Base-by-base conservation (phyloP, 2,888 invertebrate species). In the Tenthredo amoena region DNA sequence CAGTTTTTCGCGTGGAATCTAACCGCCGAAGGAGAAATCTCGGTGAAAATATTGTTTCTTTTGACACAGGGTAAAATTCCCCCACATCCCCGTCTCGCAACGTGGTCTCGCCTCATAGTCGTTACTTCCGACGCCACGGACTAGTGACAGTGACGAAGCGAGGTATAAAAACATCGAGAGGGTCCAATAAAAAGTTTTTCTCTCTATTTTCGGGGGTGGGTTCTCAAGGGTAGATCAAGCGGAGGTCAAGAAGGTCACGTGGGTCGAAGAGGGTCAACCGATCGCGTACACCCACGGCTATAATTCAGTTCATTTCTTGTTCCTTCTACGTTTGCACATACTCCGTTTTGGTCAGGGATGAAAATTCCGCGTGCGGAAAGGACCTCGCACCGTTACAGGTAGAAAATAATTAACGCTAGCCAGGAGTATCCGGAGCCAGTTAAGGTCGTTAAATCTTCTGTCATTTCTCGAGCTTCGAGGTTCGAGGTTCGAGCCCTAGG, bases 61-160 rank as follows among this genome's bases (percentile, higher is more conserved):
- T 68, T 68, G 15, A 68, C 34, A 12, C 62, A 26, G 26, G 21
- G 62, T 62, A 10, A 26, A 10, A 12, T 62, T 62, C 12, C 4
- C 26, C 26, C 62, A 12, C 26, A 12, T 7, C 5, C 62, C 21
- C 62, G 9, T n/a, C 0, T 1, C n/a, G 2, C n/a, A 5, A 37
- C 26, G 74, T 6, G 21, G 21, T 43, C 74, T 40, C n/a, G 74
- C 50, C 31, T 50, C 31, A 34, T 55, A 74, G 43, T 77, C 50
- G 77, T 50, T 77, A 77, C 31, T 77, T 77, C 77, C 47, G 77
- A 55, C 50, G 43, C 43, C 43, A 21, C 74, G 74, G 74, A 74
- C 40, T 74, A 31, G 31, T 77, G 77, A 77, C 77, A 77, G 77
- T 77, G 77, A 77, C 77, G 77, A 77, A 77, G 47, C 77, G 55